phyloP scores from a whole-genome alignment of 1,140 invertebrate genomes.

The Hyles euphorbiae region DNA sequence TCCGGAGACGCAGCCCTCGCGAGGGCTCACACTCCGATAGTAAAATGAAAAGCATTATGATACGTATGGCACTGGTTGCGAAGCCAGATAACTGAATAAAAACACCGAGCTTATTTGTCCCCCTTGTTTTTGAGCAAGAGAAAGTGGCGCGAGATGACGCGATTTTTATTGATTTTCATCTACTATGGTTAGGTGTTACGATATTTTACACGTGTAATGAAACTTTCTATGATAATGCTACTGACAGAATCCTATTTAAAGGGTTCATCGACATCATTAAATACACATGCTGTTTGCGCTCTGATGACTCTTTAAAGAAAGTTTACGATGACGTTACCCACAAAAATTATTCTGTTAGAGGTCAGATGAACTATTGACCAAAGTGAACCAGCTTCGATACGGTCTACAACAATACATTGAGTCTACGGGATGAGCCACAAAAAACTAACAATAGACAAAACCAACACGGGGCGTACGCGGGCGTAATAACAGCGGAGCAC shows the following conservation, averaged over 20 bases:
- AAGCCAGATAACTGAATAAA: conserved; percentile 51
- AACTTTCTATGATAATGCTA: too few relatives aligned
- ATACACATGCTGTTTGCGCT: too few relatives aligned
- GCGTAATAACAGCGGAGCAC: conserved; percentile 11
- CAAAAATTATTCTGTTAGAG: too few relatives aligned
- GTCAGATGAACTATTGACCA: too few relatives aligned
- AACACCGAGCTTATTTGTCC: conserved; percentile 48
- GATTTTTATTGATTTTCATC: conserved; percentile 1
- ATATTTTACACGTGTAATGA: conserved; percentile 1
- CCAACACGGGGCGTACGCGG: not conserved
- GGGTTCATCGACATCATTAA: too few relatives aligned
- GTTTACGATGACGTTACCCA: too few relatives aligned
- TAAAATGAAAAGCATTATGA: conserved; percentile 65
- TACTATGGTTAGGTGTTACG: not conserved
- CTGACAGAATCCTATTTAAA: too few relatives aligned
- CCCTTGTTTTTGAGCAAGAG: conserved; percentile 32
- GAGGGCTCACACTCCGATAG: conserved; percentile 31
- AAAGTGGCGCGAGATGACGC: conserved; percentile 30
- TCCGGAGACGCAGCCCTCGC: conserved; percentile 31
- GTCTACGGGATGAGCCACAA: not conserved
- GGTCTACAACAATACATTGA: too few relatives aligned
- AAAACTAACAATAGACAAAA: conserved; percentile 6
- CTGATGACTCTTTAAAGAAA: too few relatives aligned
- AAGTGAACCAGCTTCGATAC: too few relatives aligned
- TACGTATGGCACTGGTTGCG: conserved; percentile 54